Evolutionary conservation across 2,888 invertebrate species (phyloP).

Genomic region (Crepidodera aurea): DNA sequence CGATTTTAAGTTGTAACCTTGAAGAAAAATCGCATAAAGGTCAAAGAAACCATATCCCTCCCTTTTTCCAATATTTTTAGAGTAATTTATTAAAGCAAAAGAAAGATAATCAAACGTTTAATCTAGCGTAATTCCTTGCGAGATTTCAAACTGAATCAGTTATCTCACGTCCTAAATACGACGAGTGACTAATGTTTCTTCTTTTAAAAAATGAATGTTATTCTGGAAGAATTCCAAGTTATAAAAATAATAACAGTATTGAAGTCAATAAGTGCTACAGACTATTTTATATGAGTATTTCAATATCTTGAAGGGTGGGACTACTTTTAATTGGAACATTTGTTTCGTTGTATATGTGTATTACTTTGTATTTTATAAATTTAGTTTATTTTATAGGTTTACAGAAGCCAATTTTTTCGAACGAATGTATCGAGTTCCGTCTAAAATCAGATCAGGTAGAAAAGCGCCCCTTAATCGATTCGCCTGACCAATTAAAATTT

Average conservation of each 20-base stretch:
- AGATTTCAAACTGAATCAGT: conserved; percentile 5
- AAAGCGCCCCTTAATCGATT: no score
- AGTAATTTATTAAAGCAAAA: conserved; percentile 2
- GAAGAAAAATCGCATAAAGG: neutral
- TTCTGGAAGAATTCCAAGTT: conserved; percentile 6
- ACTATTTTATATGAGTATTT: neutral
- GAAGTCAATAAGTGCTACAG: neutral
- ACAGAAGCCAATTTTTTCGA: no score
- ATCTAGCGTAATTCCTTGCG: conserved; percentile 12
- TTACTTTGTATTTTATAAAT: no score
- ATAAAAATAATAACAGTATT: conserved; percentile 11
- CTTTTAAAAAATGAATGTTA: conserved; percentile 13
- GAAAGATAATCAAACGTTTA: conserved; percentile 14
- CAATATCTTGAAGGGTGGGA: neutral
- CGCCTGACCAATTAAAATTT: no score
- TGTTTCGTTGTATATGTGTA: no score
- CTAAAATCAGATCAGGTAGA: no score
- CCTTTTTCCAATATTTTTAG: conserved; percentile 3
- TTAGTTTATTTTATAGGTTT: no score
- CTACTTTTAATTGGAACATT: no score
- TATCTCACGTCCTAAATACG: conserved; percentile 13
- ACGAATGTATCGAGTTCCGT: no score
- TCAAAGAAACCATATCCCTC: neutral
- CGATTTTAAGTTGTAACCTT: neutral
- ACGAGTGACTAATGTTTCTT: conserved; percentile 15